Conservation (phyloP, 2,797 vertebrate genomes). For the Rhinichthys osculus region DNA sequence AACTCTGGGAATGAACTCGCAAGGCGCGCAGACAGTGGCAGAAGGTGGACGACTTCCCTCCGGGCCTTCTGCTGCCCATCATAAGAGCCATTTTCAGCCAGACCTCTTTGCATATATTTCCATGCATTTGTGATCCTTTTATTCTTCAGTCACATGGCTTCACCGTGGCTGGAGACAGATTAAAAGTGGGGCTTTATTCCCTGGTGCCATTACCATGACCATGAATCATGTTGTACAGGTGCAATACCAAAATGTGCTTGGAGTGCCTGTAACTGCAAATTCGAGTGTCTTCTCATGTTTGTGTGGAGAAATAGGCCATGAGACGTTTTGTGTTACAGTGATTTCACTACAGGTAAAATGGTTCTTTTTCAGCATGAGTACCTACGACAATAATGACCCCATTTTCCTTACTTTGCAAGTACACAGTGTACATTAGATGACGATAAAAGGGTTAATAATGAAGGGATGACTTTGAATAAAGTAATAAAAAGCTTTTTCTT, state of each 20-base stretch:
- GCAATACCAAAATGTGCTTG: conserved; percentile 19
- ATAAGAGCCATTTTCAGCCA: conserved; percentile 66
- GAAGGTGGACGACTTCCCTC: conserved; percentile 44
- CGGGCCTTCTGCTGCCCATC: conserved; percentile 54
- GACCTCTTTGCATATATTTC: conserved; percentile 80
- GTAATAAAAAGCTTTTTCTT: not conserved
- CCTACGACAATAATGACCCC: not conserved
- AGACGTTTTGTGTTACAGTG: not conserved
- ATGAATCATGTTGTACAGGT: conserved; percentile 39
- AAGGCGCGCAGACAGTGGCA: conserved; percentile 18
- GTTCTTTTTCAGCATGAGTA: not conserved
- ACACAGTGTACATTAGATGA: not conserved
- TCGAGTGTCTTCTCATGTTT: conserved; percentile 2
- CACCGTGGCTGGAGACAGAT: conserved; percentile 4
- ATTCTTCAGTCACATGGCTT: conserved; percentile 61
- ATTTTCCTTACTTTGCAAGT: conserved; percentile 2
- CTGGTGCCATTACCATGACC: conserved; percentile 39
- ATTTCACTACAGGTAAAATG: not conserved
- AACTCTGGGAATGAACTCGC: conserved; percentile 29
- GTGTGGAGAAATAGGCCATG: conserved; percentile 5
- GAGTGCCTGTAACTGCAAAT: not conserved
- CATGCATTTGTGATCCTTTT: conserved; percentile 74
- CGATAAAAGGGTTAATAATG: not conserved
- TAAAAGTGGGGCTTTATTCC: conserved; percentile 61
- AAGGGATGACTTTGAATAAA: conserved; percentile 1